These are phyloP conservation scores for Chymomyza costata DNA, from an alignment of 1,140 invertebrate genomes.

Conservation along the genomic window DNA sequence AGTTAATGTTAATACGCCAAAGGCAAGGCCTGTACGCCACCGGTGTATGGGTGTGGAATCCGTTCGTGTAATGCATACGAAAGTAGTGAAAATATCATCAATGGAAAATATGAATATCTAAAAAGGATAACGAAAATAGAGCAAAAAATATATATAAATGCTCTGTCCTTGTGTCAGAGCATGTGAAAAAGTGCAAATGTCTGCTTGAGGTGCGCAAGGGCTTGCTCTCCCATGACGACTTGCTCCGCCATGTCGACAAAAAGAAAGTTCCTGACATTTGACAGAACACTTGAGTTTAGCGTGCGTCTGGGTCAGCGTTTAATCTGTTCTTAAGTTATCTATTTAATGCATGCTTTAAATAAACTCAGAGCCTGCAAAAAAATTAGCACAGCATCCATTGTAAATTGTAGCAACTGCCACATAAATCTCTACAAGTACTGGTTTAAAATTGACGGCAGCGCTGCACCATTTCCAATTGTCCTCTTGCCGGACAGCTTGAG, in stretches of 20 bases:
- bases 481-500: conserved; percentile 47
- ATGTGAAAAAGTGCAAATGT: conserved; percentile 66
- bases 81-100: conserved; percentile 73
- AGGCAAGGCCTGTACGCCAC: conserved; percentile 27
- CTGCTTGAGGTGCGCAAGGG: conserved; percentile 51
- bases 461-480: conserved; percentile 43
- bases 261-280: conserved; percentile 46
- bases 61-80: conserved; percentile 69
- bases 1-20: conserved; percentile 55
- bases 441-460: too few species aligned
- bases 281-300: conserved; percentile 37
- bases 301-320: neutral
- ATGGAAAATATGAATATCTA: conserved; percentile 72
- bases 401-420: conserved; percentile 62
- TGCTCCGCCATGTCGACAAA: neutral
- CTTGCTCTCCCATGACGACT: conserved; percentile 20
- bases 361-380: conserved; percentile 23
- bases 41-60: conserved; percentile 22
- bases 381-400: conserved; percentile 55
- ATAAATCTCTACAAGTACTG: conserved; percentile 51
- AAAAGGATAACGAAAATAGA: conserved; percentile 68
- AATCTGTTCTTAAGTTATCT: conserved; percentile 31
- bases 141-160: conserved; percentile 32
- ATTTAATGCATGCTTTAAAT: conserved; percentile 21
- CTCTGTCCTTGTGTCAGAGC: conserved; percentile 10